These are phyloP conservation scores for Eriosoma lanigerum DNA, from an alignment of 1,140 invertebrate species.

Conservation along the genomic window DNA sequence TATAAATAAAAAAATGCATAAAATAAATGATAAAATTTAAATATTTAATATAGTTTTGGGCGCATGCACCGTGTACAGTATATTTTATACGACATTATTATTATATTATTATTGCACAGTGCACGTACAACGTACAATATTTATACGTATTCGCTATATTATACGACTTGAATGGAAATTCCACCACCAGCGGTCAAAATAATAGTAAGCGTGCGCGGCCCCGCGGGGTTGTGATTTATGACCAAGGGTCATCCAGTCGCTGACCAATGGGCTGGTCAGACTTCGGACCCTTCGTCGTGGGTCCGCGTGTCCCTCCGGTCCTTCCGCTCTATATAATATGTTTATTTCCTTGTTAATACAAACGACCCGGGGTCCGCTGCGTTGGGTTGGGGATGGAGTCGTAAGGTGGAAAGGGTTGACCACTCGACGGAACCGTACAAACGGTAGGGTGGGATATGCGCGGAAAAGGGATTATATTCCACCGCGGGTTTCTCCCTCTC, in stretches of 20 bases:
- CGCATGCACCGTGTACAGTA: too few relatives aligned
- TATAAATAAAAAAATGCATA: too few relatives aligned
- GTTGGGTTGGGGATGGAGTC: neutral
- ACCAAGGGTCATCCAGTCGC: slow-evolving; percentile 33
- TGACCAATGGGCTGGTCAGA: slow-evolving; percentile 40
- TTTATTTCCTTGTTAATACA: slow-evolving; percentile 51
- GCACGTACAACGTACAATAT: neutral
- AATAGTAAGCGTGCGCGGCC: slow-evolving; percentile 42
- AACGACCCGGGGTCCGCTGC: neutral
- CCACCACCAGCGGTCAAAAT: slow-evolving; percentile 50
- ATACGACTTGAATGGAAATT: slow-evolving; percentile 26
- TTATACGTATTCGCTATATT: neutral
- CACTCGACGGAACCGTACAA: neutral
- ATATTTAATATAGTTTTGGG: too few relatives aligned
- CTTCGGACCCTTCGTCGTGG: neutral
- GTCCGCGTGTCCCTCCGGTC: neutral
- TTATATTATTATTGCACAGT: too few relatives aligned
- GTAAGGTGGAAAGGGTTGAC: neutral
- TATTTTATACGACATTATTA: too few relatives aligned
- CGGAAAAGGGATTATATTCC: neutral
- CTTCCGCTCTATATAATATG: neutral
- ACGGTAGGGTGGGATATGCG: too few relatives aligned
- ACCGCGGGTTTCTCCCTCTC: neutral
- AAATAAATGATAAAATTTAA: too few relatives aligned
- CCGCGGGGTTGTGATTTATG: slow-evolving; percentile 33